A percentile compares a stretch with the other conserved stretches of the same genome.
These are phyloP conservation scores for Limenitis camilla DNA, from an alignment of 2,888 invertebrate genomes.

Conservation along the genomic window DNA sequence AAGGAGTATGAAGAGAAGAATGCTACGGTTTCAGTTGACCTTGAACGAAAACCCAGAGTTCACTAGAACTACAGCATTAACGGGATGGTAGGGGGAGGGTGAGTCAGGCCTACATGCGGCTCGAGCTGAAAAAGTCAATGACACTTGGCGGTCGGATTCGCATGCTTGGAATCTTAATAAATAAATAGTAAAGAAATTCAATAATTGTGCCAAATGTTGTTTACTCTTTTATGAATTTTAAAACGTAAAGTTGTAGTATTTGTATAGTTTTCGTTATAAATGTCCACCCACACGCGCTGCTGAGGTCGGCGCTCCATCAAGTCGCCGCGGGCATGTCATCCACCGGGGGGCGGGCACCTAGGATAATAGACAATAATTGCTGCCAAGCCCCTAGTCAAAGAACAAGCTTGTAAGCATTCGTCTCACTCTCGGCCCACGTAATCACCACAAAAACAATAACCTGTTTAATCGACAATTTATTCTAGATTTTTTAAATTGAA, in stretches of 20 bases:
- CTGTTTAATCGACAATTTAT: slow-evolving; percentile 11
- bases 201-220: slow-evolving; percentile 10
- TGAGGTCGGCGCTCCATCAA: slow-evolving; percentile 34
- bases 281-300: slow-evolving; percentile 30
- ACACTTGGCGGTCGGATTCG: too few relatives aligned
- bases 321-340: slow-evolving; percentile 23
- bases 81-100: too few relatives aligned
- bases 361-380: slow-evolving; percentile 51
- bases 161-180: too few relatives aligned
- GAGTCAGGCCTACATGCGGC: too few relatives aligned
- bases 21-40: too few relatives aligned
- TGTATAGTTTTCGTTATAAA: slow-evolving; percentile 24
- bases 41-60: too few relatives aligned
- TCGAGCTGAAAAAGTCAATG: too few relatives aligned
- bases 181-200: too few relatives aligned
- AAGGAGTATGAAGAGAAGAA: too few relatives aligned
- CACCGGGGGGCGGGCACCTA: slow-evolving; percentile 40
- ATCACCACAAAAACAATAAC: slow-evolving; percentile 20
- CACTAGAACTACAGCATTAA: too few relatives aligned
- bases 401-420: slow-evolving; percentile 25
- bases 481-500: background rate
- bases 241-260: slow-evolving; percentile 1
- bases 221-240: background rate
- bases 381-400: slow-evolving; percentile 33
- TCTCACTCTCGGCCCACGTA: slow-evolving; percentile 30